phyloP scores from a whole-genome alignment of 2,888 invertebrate species.

The Blera fallax region DNA sequence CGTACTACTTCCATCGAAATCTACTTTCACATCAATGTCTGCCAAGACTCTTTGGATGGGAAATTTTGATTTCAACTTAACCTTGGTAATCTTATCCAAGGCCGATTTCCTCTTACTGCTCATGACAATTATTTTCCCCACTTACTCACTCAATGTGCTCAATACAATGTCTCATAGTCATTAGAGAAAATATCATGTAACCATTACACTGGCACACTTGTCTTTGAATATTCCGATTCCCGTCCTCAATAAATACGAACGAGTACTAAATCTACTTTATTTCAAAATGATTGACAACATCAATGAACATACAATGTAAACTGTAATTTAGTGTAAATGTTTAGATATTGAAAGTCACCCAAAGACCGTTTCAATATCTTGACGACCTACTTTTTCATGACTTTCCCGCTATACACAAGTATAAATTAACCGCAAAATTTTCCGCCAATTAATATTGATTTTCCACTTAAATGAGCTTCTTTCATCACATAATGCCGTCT shows the following conservation, averaged over 20 bases:
- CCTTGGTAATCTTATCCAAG: too few species aligned
- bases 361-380: background rate
- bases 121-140: background rate
- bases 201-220: background rate
- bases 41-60: too few species aligned
- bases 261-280: background rate
- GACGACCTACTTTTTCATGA: slow-evolving; percentile 15
- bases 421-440: slow-evolving; percentile 28
- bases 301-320: background rate
- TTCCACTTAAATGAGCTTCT: slow-evolving; percentile 45
- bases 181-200: background rate
- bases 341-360: slow-evolving; percentile 1
- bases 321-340: background rate
- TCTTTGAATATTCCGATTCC: background rate
- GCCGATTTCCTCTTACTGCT: background rate
- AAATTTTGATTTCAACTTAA: too few species aligned
- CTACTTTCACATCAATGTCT: background rate
- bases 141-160: background rate
- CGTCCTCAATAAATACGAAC: background rate
- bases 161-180: background rate
- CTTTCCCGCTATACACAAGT: background rate
- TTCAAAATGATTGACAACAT: slow-evolving; percentile 8
- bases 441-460: slow-evolving; percentile 61
- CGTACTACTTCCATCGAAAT: too few species aligned
- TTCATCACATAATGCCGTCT: slow-evolving; percentile 46